phyloP scores from a whole-genome alignment of 1,140 invertebrate genomes.

The Cotesia chilonis region DNA sequence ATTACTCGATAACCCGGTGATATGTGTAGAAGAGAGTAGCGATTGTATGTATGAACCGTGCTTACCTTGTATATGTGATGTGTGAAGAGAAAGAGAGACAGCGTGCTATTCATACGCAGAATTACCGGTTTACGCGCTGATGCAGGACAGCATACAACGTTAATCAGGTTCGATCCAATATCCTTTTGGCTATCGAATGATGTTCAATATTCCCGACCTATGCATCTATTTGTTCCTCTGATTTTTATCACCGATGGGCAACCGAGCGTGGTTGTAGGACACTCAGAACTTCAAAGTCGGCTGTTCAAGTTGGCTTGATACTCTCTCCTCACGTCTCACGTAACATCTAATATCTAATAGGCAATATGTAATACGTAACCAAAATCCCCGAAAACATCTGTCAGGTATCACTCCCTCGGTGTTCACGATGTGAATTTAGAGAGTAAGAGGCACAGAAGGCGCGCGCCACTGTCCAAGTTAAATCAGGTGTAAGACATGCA shows the following conservation, averaged over 20 bases:
- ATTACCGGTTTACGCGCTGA: conserved; percentile 43
- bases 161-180: conserved; percentile 40
- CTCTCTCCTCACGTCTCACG: too few relatives aligned
- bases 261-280: not conserved
- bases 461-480: conserved; percentile 54
- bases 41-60: not conserved
- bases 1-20: conserved; percentile 58
- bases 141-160: conserved; percentile 31
- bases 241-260: not conserved
- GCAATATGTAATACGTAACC: conserved; percentile 36
- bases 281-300: conserved; percentile 50
- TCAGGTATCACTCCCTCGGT: conserved; percentile 61
- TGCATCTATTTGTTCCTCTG: conserved; percentile 9
- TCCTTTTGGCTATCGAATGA: conserved; percentile 42
- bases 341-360: too few relatives aligned
- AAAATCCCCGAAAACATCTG: conserved; percentile 59
- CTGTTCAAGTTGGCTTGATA: too few relatives aligned
- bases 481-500: conserved; percentile 45
- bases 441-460: not conserved
- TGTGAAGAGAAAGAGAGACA: conserved; percentile 17
- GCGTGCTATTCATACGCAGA: conserved; percentile 42
- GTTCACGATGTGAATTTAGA: not conserved
- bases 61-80: conserved; percentile 1
- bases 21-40: conserved; percentile 26
- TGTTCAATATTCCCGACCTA: conserved; percentile 13